These are phyloP conservation scores for Merodon equestris DNA, from an alignment of 2,888 invertebrate genomes.

Conservation along the genomic window DNA sequence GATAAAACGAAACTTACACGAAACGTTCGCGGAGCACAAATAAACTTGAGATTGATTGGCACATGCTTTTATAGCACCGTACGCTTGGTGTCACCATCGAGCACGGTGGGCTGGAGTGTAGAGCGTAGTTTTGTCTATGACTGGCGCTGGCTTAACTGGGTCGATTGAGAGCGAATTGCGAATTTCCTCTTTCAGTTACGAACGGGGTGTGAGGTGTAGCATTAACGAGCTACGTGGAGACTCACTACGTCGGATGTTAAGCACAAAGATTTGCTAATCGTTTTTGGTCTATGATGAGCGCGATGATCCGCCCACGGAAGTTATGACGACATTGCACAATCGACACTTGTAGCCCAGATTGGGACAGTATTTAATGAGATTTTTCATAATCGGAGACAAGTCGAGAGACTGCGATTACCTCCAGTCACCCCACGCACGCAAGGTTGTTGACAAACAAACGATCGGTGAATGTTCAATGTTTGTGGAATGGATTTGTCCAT, in stretches of 20 bases:
- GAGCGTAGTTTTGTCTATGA: not conserved
- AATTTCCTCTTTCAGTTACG: constrained; percentile 44
- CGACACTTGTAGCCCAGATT: constrained; percentile 5
- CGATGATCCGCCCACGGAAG: constrained; percentile 73
- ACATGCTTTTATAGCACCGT: constrained; percentile 73
- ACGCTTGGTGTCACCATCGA: constrained; percentile 18
- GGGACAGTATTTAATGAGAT: constrained; percentile 29
- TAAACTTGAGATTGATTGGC: constrained; percentile 74
- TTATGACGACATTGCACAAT: constrained; percentile 72
- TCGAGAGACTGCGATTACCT: constrained; percentile 16
- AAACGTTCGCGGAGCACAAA: constrained; percentile 72
- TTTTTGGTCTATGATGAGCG: constrained; percentile 21
- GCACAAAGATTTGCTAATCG: too few species aligned
- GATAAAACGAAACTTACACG: constrained; percentile 19
- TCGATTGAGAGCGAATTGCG: constrained; percentile 46
- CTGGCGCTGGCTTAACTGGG: too few species aligned
- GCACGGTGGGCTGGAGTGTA: not conserved
- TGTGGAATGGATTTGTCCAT: constrained; percentile 37
- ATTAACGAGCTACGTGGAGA: not conserved
- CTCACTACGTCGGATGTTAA: too few species aligned
- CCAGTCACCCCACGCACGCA: constrained; percentile 13
- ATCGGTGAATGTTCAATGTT: not conserved
- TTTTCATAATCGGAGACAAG: constrained; percentile 35
- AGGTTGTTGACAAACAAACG: constrained; percentile 52
- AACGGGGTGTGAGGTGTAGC: constrained; percentile 50